Evolutionary conservation across 2,797 vertebrate genomes (phyloP), one percentile per base, ranked within the genome.

Genomic region (Myiothlypis coronata): DNA sequence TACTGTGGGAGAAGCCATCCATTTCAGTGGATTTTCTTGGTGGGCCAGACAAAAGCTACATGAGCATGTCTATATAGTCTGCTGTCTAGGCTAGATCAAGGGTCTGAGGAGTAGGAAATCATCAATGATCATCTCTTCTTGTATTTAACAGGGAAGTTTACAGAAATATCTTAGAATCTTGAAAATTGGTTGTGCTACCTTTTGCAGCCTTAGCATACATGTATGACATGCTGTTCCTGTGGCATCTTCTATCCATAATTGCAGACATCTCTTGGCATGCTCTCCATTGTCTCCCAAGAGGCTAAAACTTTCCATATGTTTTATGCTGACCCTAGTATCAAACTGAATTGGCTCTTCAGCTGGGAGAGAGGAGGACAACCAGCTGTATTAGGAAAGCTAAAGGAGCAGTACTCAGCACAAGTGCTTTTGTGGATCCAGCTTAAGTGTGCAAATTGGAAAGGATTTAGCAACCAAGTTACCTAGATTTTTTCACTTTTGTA

Each of bases 61-160:
- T 8, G 12, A 67, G 2, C 1, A 1, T 3, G 2, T 30, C 49
- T 4, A 2, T 46, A n/a, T 7, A 17, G 23, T n/a, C 43, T 21
- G n/a, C 11, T 56, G 7, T 28, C 34, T 39, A 59, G 13, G 12
- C 37, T 55, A 56, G 9, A 32, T 67, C 60, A 34, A 32, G 20
- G 9, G 3, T 44, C 22, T 35, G 64, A 52, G 22, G 8, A 32
- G 74, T 16, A 86, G 12, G 22, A 18, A 70, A 46, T 37, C n/a
- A 67, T 63, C 37, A 43, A 10, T 28, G 16, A 86, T 6, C 14
- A 5, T 49, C 32, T 37, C 18, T 83, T 72, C 67, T 67, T 77
- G 19, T 13, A 23, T 43, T 57, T 35, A 18, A 57, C 3, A 18
- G 20, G 46, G 67, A 90, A 75, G 13, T 43, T 81, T 87, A 46